These are phyloP conservation scores for Zaprionus vittiger DNA, from an alignment of 1,140 invertebrate species.

Conservation along the genomic window DNA sequence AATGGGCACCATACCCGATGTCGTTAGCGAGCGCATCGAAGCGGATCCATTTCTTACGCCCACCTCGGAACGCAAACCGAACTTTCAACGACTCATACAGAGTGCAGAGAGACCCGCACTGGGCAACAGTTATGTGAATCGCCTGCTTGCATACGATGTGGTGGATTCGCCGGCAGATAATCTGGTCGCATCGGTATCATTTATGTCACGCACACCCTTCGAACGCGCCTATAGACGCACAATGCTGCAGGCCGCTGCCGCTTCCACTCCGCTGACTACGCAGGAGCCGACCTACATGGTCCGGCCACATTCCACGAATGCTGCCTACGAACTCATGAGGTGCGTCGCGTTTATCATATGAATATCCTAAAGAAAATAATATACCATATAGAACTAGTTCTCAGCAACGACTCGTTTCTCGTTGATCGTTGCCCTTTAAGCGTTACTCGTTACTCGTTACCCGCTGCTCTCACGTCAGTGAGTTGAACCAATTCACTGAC, in stretches of 20 bases:
- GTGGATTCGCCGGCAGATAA: slow-evolving; percentile 66
- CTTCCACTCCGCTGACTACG: slow-evolving; percentile 54
- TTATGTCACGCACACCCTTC: slow-evolving; percentile 80
- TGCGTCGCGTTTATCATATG: slow-evolving; percentile 72
- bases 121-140: slow-evolving; percentile 54
- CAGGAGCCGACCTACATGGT: slow-evolving; percentile 58
- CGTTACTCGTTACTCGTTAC: slow-evolving; percentile 33
- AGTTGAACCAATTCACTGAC: not conserved
- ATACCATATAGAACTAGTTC: slow-evolving; percentile 6
- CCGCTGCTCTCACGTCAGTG: slow-evolving; percentile 9
- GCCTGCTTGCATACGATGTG: slow-evolving; percentile 70
- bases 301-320: slow-evolving; percentile 80
- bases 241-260: slow-evolving; percentile 47
- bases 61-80: slow-evolving; percentile 64
- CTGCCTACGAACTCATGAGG: slow-evolving; percentile 82
- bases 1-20: slow-evolving; percentile 83
- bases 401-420: slow-evolving; percentile 18
- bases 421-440: slow-evolving; percentile 33
- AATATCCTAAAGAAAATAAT: not conserved
- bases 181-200: slow-evolving; percentile 44
- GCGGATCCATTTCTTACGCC: slow-evolving; percentile 81
- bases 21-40: slow-evolving; percentile 72
- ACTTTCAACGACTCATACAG: slow-evolving; percentile 65
- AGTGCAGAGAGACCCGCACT: slow-evolving; percentile 66
- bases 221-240: slow-evolving; percentile 79